Conservation (phyloP, 2,888 invertebrate genomes). For the Agrochola lychnidis region DNA sequence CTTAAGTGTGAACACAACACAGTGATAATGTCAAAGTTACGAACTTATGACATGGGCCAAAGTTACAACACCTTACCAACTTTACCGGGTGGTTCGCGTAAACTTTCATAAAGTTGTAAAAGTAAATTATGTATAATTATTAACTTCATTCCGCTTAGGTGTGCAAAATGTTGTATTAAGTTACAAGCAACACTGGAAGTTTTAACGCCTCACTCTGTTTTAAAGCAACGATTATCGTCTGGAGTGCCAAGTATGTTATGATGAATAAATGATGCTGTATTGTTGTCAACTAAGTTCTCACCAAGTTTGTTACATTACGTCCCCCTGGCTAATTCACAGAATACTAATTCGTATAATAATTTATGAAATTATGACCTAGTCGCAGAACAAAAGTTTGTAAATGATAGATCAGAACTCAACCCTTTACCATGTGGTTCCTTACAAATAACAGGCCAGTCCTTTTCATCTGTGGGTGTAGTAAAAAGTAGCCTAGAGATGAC, state of each 20-base stretch:
- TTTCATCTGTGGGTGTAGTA: background rate
- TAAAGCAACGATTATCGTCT: constrained; percentile 59
- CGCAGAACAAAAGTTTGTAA: constrained; percentile 12
- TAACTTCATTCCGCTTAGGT: constrained; percentile 73
- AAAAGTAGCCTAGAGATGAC: background rate
- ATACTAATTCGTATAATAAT: constrained; percentile 30
- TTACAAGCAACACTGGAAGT: constrained; percentile 69
- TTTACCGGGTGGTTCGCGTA: constrained; percentile 64
- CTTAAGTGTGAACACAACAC: constrained; percentile 61
- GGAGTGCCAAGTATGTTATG: constrained; percentile 54
- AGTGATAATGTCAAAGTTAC: constrained; percentile 66
- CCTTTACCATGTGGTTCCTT: background rate
- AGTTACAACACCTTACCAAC: constrained; percentile 62
- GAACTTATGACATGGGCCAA: constrained; percentile 58
- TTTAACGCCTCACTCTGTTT: constrained; percentile 71
- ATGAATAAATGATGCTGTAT: constrained; percentile 61
- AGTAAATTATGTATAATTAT: constrained; percentile 78
- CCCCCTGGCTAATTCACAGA: constrained; percentile 41
- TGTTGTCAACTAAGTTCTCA: constrained; percentile 49
- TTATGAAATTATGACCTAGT: constrained; percentile 29
- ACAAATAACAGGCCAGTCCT: background rate
- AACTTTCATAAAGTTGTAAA: constrained; percentile 74
- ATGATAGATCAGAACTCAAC: constrained; percentile 7
- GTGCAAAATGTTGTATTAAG: constrained; percentile 75
- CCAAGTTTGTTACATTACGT: constrained; percentile 44